Percentiles rank a stretch among this genome's conserved stretches.
Conservation (phyloP, 1,140 invertebrate species). For the Drosophila nikananu region DNA sequence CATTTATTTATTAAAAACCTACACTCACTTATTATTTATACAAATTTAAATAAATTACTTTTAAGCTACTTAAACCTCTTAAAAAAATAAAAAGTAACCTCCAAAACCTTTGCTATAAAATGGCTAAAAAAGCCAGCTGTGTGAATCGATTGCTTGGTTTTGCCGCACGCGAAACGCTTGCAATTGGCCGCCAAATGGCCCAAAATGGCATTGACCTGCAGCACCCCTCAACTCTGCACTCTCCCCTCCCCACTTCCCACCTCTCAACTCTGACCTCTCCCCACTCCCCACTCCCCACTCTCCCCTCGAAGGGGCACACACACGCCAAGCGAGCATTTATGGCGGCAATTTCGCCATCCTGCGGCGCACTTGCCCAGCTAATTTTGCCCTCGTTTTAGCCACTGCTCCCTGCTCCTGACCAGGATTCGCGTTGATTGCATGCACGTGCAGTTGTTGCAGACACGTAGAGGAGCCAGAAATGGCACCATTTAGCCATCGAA, state of each 20-base stretch:
- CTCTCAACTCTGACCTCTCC: background rate
- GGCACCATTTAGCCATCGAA: background rate
- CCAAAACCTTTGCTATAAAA: background rate
- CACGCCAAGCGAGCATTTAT: slow-evolving; percentile 68
- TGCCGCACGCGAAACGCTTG: slow-evolving; percentile 52
- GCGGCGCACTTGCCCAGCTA: slow-evolving; percentile 65
- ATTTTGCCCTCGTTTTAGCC: slow-evolving; percentile 60
- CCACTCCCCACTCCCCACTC: background rate
- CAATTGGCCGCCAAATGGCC: slow-evolving; percentile 60
- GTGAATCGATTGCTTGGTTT: slow-evolving; percentile 24
- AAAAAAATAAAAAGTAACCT: background rate
- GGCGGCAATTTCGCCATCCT: slow-evolving; percentile 71
- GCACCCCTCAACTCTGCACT: slow-evolving; percentile 16
- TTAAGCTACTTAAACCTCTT: no score
- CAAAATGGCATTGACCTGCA: slow-evolving; percentile 74
- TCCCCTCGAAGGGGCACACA: slow-evolving; percentile 30
- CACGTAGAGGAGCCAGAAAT: slow-evolving; percentile 16
- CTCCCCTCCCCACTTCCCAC: background rate
- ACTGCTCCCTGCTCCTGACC: slow-evolving; percentile 3
- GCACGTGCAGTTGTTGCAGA: slow-evolving; percentile 59
- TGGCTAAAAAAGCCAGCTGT: background rate
- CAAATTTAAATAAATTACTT: no score
- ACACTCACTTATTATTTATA: no score
- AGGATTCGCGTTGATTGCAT: slow-evolving; percentile 61
- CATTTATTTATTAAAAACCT: background rate